These are phyloP conservation scores for Ryuthela nishihirai DNA, from an alignment of 2,888 invertebrate genomes.

Conservation along the genomic window DNA sequence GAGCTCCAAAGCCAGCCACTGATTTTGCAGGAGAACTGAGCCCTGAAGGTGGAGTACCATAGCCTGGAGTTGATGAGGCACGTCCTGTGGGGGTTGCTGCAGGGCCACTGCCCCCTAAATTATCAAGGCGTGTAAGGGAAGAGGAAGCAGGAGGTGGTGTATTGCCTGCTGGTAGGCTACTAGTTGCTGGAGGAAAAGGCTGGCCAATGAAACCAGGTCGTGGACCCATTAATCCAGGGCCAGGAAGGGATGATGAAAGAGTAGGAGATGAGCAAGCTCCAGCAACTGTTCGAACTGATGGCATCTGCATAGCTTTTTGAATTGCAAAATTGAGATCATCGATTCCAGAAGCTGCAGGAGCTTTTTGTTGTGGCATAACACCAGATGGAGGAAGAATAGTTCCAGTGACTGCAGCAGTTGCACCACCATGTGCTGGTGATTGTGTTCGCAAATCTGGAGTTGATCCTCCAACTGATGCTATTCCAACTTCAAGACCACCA, in stretches of 20 bases:
- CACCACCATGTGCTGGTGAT: conserved; percentile 27
- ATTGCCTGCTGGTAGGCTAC: conserved; percentile 11
- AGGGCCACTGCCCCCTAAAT: conserved; percentile 6
- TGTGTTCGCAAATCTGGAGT: conserved; percentile 22
- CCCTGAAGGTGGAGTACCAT: conserved; percentile 39
- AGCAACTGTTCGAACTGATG: conserved; percentile 6
- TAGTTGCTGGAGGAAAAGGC: conserved; percentile 15
- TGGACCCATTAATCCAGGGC: conserved; percentile 8
- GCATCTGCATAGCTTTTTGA: conserved; percentile 25
- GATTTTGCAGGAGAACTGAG: conserved; percentile 39
- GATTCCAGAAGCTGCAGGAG: conserved; percentile 8
- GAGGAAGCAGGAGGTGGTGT: conserved; percentile 27
- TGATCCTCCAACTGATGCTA: conserved; percentile 5
- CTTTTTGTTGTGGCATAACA: conserved; percentile 1
- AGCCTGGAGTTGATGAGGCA: conserved; percentile 36
- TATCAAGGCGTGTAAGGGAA: conserved; percentile 6
- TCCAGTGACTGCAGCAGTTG: neutral
- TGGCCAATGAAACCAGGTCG: conserved; percentile 15
- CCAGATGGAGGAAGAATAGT: conserved; percentile 7
- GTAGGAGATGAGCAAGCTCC: conserved; percentile 18
- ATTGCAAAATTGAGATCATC: conserved; percentile 37
- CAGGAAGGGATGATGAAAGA: neutral
- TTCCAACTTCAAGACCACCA: conserved; percentile 26
- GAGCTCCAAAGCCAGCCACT: conserved; percentile 20
- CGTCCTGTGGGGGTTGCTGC: conserved; percentile 24